Conservation (phyloP, 2,888 invertebrate species). For the Stenichneumon culpator region DNA sequence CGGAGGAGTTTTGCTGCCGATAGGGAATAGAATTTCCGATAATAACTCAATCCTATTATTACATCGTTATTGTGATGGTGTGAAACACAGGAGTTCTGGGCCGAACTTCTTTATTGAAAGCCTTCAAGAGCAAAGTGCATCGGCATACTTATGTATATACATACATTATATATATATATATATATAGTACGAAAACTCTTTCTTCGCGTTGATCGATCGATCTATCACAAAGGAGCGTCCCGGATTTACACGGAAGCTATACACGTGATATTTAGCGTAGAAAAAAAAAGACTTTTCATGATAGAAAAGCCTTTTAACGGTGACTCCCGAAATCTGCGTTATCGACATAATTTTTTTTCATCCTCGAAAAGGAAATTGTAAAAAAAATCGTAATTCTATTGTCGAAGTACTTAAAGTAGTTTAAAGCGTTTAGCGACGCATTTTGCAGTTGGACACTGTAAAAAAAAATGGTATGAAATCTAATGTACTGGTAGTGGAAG, state of each 20-base stretch:
- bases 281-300: background rate
- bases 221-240: background rate
- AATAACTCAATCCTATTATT: background rate
- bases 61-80: background rate
- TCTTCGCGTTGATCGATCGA: constrained; percentile 4
- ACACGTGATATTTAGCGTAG: background rate
- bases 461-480: too few relatives aligned
- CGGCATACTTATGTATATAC: background rate
- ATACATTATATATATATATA: too few relatives aligned
- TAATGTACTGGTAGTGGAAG: too few relatives aligned
- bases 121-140: background rate
- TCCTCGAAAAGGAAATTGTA: too few relatives aligned
- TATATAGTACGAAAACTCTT: background rate
- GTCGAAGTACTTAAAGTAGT: too few relatives aligned
- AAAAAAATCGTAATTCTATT: too few relatives aligned
- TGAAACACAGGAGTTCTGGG: background rate
- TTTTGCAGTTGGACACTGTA: too few relatives aligned
- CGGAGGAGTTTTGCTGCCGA: background rate
- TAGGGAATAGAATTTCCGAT: background rate
- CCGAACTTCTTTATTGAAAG: background rate
- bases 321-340: background rate
- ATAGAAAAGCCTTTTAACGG: background rate
- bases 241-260: constrained; percentile 8
- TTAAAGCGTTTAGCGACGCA: too few relatives aligned
- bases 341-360: background rate